Base-by-base conservation (phyloP, 2,797 vertebrate species). In the Micropoecilia bifurca region DNA sequence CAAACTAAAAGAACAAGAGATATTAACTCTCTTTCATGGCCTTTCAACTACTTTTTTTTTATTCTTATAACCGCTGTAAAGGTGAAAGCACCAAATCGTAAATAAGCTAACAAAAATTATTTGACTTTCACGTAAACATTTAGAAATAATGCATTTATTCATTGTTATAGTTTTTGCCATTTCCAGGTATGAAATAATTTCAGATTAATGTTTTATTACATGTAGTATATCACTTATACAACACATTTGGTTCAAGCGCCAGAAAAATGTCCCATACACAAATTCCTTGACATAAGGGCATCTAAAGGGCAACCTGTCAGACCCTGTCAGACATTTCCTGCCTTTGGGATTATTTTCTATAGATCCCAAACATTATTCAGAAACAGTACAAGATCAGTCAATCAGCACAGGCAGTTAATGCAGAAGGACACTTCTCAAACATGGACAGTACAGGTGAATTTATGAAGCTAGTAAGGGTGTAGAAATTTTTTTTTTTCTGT, bases 1-100 rank as follows among this genome's bases (percentile, higher is more conserved):
- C 91, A 92, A 90, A 80, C 80, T 84, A 80, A 88, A 88, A 85
- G 80, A 88, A 88, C 84, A 28, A 55, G 71, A 85, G 55, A 30
- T 55, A 86, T 86, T 83, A 77, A 75, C 85, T 74, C 78, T 79
- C 73, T 71, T 55, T 87, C 25, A 75, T 85, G 78, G 76, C 82
- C 82, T 57, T 73, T 76, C 57, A 74, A 69, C 68, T 59, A 43
- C 74, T 85, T 82, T 83, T 88, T 88, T 50, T 50, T 50, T 50
- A 50, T 46, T 79, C 22, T 55, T 71, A 1, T 76, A 71, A 83
- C 43, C 39, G 39, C n/a, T 83, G 86, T 84, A 50, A 85, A 72
- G 79, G 55, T 77, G 45, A 80, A 39, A 50, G 1, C 13, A 25
- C 61, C 33, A 28, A 63, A 20, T 8, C 33, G 69, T 30, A 79